Evolutionary conservation across 2,797 vertebrate species (phyloP), one percentile per base, ranked within the genome.

Genomic region (Podargus strigoides): DNA sequence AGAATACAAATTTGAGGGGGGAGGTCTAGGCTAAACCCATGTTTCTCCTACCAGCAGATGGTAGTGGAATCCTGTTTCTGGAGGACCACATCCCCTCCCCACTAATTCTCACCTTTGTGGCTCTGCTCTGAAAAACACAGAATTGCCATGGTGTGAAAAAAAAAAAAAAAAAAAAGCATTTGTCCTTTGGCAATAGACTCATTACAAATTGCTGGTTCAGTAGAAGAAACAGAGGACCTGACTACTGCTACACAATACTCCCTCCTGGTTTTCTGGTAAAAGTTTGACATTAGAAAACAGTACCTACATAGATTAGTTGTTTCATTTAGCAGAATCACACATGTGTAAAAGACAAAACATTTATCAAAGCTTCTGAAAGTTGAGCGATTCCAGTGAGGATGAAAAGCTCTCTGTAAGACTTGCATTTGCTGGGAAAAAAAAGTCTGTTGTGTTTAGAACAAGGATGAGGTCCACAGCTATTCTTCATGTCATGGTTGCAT

Each of bases 21-120:
- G 42, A 84, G 16, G 32, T 86, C 74, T 63, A 52, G 27, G 42
- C 30, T 69, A 85, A 83, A 52, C 3, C 30, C 37, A 55, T 9
- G 39, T 77, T 83, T 92, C 52, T 93, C 24, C 64, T 80, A 66
- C 72, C 87, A 94, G 87, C 46, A 89, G 87, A 94, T 92, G 66
- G 62, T 94, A 94, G 75, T 91, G 92, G 69, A 85, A 95, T 93
- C 22, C 75, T 94, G 36, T 36, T 85, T 17, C 62, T 75, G 32
- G 41, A 90, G 36, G 52, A 68, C 21, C 21, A 50, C 12, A n/a
- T 78, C 63, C 62, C 15, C 12, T 84, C 34, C 26, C 28, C 12
- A 26, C 19, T 81, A 58, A 62, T 87, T 87, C 41, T 91, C 27
- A 91, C 44, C 53, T 87, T 73, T 34, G 69, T 68, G 55, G 6